These are phyloP conservation scores for Microchrysa polita DNA, from an alignment of 2,888 invertebrate genomes.

Conservation along the genomic window DNA sequence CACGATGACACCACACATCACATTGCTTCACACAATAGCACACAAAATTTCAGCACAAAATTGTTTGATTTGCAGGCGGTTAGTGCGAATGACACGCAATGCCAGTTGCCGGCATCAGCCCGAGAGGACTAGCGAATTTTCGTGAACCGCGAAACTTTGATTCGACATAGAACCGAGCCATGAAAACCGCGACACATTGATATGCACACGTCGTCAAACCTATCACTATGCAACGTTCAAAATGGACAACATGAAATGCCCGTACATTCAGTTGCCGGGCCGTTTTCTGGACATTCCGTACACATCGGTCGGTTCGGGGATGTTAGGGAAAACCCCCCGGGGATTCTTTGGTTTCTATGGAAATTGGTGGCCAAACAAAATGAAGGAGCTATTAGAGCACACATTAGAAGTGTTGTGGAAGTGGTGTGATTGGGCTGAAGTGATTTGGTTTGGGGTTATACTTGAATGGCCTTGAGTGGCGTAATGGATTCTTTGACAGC, in stretches of 20 bases:
- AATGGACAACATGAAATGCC: conserved; percentile 16
- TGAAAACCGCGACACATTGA: not conserved
- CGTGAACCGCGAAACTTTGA: conserved; percentile 2
- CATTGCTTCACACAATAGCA: conserved; percentile 19
- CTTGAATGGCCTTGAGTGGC: not conserved
- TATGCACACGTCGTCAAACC: conserved; percentile 8
- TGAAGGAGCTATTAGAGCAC: not conserved
- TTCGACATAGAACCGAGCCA: not conserved
- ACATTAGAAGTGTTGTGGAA: too few relatives aligned
- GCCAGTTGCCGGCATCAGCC: not conserved
- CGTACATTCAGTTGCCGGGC: not conserved
- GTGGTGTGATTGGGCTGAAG: too few relatives aligned
- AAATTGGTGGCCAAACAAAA: conserved; percentile 21
- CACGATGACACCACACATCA: conserved; percentile 24
- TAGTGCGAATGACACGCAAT: conserved; percentile 28
- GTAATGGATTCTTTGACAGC: not conserved
- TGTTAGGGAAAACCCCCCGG: conserved; percentile 14
- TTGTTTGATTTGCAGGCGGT: conserved; percentile 17
- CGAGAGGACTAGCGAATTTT: conserved; percentile 16
- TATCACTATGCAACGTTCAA: not conserved
- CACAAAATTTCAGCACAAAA: conserved; percentile 12
- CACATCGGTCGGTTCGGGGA: not conserved
- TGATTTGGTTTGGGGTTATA: too few relatives aligned
- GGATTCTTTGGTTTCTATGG: conserved; percentile 20
- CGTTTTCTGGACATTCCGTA: not conserved